A percentile compares a stretch with the other conserved stretches of the same genome.
Conservation (phyloP, 2,888 invertebrate genomes). For the Dryadula phaetusa region DNA sequence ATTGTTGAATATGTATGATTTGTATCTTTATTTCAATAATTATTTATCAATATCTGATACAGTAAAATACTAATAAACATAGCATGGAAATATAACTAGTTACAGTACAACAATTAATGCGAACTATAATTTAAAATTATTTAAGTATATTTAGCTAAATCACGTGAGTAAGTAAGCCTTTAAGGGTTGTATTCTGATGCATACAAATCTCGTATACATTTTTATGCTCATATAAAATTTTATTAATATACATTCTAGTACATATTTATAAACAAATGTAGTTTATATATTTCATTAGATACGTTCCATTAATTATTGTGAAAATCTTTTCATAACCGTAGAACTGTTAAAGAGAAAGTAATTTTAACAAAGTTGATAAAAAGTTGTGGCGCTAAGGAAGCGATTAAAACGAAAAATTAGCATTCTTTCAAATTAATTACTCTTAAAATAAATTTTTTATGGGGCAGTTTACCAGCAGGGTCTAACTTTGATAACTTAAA, state of each 20-base stretch:
- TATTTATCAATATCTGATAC: background rate
- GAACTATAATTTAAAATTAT: too few relatives aligned
- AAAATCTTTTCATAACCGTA: slow-evolving; percentile 65
- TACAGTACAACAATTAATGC: too few relatives aligned
- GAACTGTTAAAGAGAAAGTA: slow-evolving; percentile 75
- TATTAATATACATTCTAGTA: background rate
- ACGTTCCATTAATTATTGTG: slow-evolving; percentile 55
- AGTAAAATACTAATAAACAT: too few relatives aligned
- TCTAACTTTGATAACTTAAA: slow-evolving; percentile 26
- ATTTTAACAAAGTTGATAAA: slow-evolving; percentile 82
- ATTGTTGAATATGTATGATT: background rate
- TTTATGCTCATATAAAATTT: background rate
- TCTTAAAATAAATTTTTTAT: slow-evolving; percentile 76
- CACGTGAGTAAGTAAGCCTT: background rate
- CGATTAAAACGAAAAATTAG: slow-evolving; percentile 82
- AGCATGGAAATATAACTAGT: too few relatives aligned
- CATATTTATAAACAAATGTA: background rate
- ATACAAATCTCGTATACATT: too few relatives aligned
- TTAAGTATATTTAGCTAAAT: too few relatives aligned
- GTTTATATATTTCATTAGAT: slow-evolving; percentile 17
- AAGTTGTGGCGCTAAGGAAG: slow-evolving; percentile 80
- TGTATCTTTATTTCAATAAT: background rate
- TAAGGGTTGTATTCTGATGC: background rate
- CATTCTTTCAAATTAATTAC: slow-evolving; percentile 83
- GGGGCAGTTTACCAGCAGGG: slow-evolving; percentile 59